phyloP scores from a whole-genome alignment of 1,140 invertebrate species.

The Ericerus pela region DNA sequence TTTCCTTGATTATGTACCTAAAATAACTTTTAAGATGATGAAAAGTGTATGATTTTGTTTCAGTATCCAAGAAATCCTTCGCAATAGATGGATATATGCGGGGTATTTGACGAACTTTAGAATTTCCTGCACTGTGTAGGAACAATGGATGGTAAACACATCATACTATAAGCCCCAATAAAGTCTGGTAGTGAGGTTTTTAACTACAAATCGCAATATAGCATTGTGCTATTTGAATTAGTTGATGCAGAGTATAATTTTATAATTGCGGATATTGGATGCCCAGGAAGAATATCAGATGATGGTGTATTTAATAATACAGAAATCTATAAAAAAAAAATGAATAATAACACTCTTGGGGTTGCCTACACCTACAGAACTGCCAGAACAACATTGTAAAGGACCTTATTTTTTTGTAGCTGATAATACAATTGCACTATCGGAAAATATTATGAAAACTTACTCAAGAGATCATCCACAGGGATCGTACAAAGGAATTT shows the following conservation, averaged over 20 bases:
- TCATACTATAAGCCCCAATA: conserved; percentile 27
- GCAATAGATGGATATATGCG: too few relatives aligned
- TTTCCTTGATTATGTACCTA: too few relatives aligned
- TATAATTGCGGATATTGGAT: conserved; percentile 18
- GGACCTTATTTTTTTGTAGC: conserved; percentile 8
- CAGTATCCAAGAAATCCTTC: too few relatives aligned
- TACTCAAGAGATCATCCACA: too few relatives aligned
- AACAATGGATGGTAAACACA: conserved; percentile 32
- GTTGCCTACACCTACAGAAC: conserved; percentile 23
- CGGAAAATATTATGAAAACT: too few relatives aligned
- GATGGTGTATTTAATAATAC: conserved; percentile 28
- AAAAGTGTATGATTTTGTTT: too few relatives aligned
- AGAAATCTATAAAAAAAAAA: conserved; percentile 21
- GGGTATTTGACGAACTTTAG: background rate
- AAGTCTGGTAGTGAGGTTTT: conserved; percentile 22
- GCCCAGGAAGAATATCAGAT: conserved; percentile 26
- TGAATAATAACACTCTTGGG: conserved; percentile 26
- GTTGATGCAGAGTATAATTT: conserved; percentile 21
- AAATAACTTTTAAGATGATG: too few relatives aligned
- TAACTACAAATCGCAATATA: conserved; percentile 19
- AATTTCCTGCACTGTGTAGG: conserved; percentile 28
- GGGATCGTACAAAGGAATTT: too few relatives aligned
- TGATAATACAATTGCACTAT: conserved; percentile 9
- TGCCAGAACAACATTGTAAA: conserved; percentile 20
- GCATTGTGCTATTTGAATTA: conserved; percentile 21